Conservation (phyloP, 2,888 invertebrate genomes). For the Dichetophora obliterata region DNA sequence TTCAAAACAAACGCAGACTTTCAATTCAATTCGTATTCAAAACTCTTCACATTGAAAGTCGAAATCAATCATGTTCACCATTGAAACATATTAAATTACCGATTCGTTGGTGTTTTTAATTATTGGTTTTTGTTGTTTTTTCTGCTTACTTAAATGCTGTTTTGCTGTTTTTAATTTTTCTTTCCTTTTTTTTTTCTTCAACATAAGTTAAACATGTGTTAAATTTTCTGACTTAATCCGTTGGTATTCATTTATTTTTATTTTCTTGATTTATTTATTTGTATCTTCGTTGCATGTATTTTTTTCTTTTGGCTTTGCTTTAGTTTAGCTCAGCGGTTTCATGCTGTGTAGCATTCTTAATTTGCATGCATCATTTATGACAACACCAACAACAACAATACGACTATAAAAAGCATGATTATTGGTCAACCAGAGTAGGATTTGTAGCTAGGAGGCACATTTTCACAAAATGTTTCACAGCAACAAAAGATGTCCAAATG, state of each 20-base stretch:
- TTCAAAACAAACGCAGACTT: not conserved
- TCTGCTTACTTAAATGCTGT: not conserved
- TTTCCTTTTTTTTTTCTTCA: not conserved
- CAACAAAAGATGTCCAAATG: slow-evolving; percentile 6
- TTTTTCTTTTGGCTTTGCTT: not conserved
- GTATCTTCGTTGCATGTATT: not conserved
- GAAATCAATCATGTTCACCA: slow-evolving; percentile 29
- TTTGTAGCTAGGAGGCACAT: no score
- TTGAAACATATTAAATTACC: slow-evolving; percentile 34
- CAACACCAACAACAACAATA: not conserved
- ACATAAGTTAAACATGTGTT: slow-evolving; percentile 38
- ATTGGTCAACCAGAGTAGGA: slow-evolving; percentile 8
- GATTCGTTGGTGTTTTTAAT: not conserved
- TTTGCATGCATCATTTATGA: slow-evolving; percentile 27
- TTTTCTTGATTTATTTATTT: not conserved
- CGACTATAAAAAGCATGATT: not conserved
- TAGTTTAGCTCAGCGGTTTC: not conserved
- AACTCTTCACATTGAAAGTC: slow-evolving; percentile 20
- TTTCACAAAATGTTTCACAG: not conserved
- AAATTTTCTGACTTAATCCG: not conserved
- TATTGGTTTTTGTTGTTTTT: not conserved
- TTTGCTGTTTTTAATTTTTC: not conserved
- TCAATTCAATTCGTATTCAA: not conserved
- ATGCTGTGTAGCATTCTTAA: slow-evolving; percentile 15
- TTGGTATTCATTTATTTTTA: not conserved